Base-by-base conservation (phyloP, 2,797 vertebrate species). In the Champsocephalus gunnari region DNA sequence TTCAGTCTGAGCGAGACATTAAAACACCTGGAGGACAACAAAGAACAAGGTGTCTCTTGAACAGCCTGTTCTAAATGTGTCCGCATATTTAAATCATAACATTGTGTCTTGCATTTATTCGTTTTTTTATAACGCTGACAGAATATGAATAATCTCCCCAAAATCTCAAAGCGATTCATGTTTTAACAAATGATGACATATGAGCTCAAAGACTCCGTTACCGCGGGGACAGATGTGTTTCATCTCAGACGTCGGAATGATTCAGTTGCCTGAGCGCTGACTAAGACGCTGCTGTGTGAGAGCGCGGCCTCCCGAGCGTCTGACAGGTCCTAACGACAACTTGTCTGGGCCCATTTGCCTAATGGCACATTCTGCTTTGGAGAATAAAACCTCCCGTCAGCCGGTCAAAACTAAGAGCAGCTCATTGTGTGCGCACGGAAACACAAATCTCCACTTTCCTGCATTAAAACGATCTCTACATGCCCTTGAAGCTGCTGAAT, bases 321-420 rank as follows among this genome's bases (percentile, higher is more conserved):
- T 84, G 88, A 85, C 80, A 71, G 64, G 66, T 90, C 79, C 76
- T 62, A 73, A 84, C 60, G 62, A 83, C 70, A 50, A 67, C 73
- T 58, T 72, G 83, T 89, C 90, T 71, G 76, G 48, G 54, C 54
- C 81, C 82, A 81, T 91, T 91, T 90, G 80, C 61, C 85, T 89
- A 85, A 91, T 86, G 74, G 87, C 63, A 75, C 50, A 68, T 71
- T 85, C 60, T 28, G 61, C 69, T 83, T 64, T 51, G 48, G 67
- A 59, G 77, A 77, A 77, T 73, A 77, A 88, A 79, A 69, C 73
- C 58, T 73, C 61, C 75, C 61, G 75, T 87, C 74, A 81, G 67
- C 69, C 6, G n/a, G 81, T 88, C 76, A 50, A 60, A 83, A 67
- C 66, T 16, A 43, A 51, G 63, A 73, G 57, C 64, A 28, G 75